Conservation (phyloP, 2,797 vertebrate species). For the Gymnodraco acuticeps region DNA sequence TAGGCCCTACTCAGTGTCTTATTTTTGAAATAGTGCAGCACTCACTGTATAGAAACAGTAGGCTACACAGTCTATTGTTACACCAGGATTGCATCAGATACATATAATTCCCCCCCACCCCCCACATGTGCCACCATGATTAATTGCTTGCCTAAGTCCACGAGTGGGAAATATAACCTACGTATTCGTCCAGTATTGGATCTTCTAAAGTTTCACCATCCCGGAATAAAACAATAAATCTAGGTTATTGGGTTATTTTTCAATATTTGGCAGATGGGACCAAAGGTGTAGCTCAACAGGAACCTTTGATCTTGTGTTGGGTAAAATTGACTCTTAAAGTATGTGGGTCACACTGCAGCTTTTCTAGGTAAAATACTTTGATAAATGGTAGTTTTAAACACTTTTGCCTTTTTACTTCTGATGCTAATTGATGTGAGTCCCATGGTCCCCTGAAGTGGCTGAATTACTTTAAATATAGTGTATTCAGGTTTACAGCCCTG, state of each 20-base stretch:
- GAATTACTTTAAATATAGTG: not conserved
- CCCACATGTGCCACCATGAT: conserved; percentile 1
- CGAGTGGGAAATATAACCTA: too few species aligned
- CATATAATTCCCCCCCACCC: not conserved
- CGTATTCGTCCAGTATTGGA: not conserved
- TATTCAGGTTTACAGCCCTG: too few species aligned
- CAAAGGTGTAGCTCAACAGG: conserved; percentile 32
- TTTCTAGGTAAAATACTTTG: too few species aligned
- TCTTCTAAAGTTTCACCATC: conserved; percentile 11
- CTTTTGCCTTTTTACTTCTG: not conserved
- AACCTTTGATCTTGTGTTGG: conserved; percentile 66
- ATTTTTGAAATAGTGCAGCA: not conserved
- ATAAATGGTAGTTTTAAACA: too few species aligned
- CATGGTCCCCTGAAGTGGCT: not conserved
- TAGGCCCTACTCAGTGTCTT: not conserved
- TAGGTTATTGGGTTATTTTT: conserved; percentile 7
- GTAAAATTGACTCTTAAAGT: conserved; percentile 63
- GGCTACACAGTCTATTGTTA: conserved; percentile 17
- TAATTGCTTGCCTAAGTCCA: not conserved
- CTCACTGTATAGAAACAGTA: not conserved
- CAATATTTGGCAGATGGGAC: conserved; percentile 27
- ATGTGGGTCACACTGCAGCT: conserved; percentile 19
- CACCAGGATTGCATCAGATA: conserved; percentile 60
- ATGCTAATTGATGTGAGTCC: not conserved
- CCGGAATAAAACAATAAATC: not conserved